A percentile compares a stretch with the other conserved stretches of the same genome.
These are phyloP conservation scores for Patella ulyssiponensis DNA, from an alignment of 2,888 invertebrate genomes.

Conservation along the genomic window DNA sequence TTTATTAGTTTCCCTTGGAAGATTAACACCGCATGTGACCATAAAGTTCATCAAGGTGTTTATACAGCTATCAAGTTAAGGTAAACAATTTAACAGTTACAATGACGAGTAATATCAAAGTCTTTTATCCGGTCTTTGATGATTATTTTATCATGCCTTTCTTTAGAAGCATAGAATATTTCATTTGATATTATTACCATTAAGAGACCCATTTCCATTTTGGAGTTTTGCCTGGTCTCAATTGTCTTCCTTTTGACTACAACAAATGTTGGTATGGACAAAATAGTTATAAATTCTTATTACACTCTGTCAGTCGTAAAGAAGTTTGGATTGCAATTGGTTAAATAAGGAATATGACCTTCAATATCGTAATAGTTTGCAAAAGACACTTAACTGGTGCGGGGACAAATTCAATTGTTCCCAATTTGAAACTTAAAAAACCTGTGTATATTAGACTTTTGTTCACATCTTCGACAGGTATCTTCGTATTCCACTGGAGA, in stretches of 20 bases:
- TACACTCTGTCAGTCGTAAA: no score
- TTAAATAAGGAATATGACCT: no score
- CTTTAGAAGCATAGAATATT: no score
- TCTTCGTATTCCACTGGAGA: conserved; percentile 47
- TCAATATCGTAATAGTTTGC: no score
- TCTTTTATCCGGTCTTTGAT: not conserved
- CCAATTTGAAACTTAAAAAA: no score
- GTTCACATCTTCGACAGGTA: no score
- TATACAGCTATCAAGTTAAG: conserved; percentile 69
- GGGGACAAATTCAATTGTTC: no score
- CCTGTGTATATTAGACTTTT: not conserved
- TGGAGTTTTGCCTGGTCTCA: not conserved
- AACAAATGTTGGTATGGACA: no score
- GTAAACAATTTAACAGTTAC: conserved; percentile 39
- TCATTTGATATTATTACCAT: not conserved
- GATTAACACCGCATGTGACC: conserved; percentile 36
- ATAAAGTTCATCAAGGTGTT: conserved; percentile 63
- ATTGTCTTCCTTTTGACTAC: not conserved
- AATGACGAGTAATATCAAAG: not conserved
- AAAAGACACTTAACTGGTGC: no score
- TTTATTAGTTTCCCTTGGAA: conserved; percentile 60
- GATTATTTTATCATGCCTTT: no score
- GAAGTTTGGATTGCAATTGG: no score
- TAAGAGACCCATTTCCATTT: not conserved
- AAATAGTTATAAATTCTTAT: no score